phyloP scores from a whole-genome alignment of 2,797 vertebrate genomes.

The Melanotaenia pygmaea region DNA sequence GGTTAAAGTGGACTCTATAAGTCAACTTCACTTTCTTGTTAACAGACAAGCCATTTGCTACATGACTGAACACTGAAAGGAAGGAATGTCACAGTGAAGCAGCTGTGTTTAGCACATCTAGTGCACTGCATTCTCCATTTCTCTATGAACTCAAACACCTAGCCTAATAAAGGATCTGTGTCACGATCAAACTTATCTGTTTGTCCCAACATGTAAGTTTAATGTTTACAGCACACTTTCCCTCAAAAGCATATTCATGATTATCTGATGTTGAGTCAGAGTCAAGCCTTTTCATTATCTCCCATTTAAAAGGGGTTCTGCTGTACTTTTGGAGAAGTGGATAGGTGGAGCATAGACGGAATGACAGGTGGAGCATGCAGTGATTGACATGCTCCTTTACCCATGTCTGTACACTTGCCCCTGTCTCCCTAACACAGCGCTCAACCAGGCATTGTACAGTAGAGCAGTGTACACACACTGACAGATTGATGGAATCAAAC shows the following conservation, averaged over 20 bases:
- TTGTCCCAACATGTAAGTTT: constrained; percentile 13
- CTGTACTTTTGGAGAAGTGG: constrained; percentile 14
- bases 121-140: constrained; percentile 19
- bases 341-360: not conserved
- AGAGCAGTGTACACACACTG: constrained; percentile 40
- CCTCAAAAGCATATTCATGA: not conserved
- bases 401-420: constrained; percentile 51
- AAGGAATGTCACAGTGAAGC: constrained; percentile 15
- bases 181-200: constrained; percentile 19
- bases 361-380: constrained; percentile 28
- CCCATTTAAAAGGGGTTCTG: constrained; percentile 11
- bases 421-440: constrained; percentile 42
- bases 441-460: constrained; percentile 53
- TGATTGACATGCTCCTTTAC: constrained; percentile 62
- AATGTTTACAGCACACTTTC: constrained; percentile 39
- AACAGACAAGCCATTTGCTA: constrained; percentile 62
- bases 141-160: constrained; percentile 35
- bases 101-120: constrained; percentile 35
- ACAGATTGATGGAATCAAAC: constrained; percentile 57
- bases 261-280: not conserved
- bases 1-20: constrained; percentile 59
- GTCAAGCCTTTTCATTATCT: not conserved
- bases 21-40: constrained; percentile 50
- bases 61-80: constrained; percentile 30
- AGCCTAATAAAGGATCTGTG: constrained; percentile 33